phyloP scores from a whole-genome alignment of 2,888 invertebrate genomes.

The Gari tellinella region DNA sequence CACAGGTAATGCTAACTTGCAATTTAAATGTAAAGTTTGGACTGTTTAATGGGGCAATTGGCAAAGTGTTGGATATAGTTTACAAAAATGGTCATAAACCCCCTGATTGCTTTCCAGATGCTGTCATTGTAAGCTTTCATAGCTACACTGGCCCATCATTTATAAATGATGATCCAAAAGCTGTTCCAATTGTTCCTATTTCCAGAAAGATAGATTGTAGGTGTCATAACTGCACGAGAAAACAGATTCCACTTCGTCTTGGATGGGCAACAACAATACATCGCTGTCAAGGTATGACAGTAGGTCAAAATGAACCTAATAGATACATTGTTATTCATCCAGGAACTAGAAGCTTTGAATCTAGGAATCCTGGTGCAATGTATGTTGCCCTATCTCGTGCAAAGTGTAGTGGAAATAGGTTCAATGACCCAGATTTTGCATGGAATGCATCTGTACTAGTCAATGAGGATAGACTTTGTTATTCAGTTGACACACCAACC shows the following conservation, averaged over 20 bases:
- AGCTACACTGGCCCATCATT: slow-evolving; percentile 50
- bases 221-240: slow-evolving; percentile 36
- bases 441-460: slow-evolving; percentile 50
- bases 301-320: slow-evolving; percentile 33
- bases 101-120: slow-evolving; percentile 45
- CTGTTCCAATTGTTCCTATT: slow-evolving; percentile 55
- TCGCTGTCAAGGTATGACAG: slow-evolving; percentile 54
- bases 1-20: slow-evolving; percentile 52
- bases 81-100: slow-evolving; percentile 42
- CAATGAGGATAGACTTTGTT: slow-evolving; percentile 50
- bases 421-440: slow-evolving; percentile 48
- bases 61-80: slow-evolving; percentile 48
- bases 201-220: slow-evolving; percentile 47
- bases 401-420: slow-evolving; percentile 40
- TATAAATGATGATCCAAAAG: slow-evolving; percentile 21
- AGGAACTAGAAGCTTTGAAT: slow-evolving; percentile 48
- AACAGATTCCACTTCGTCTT: slow-evolving; percentile 54
- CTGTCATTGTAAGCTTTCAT: slow-evolving; percentile 59
- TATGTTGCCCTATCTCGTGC: slow-evolving; percentile 59
- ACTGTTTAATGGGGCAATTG: slow-evolving; percentile 55
- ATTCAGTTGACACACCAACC: slow-evolving; percentile 36
- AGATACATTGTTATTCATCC: slow-evolving; percentile 41
- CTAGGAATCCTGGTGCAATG: slow-evolving; percentile 49
- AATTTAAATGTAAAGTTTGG: slow-evolving; percentile 56
- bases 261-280: slow-evolving; percentile 55